These are phyloP conservation scores for Oryctolagus cuniculus DNA, from an alignment of 2,113 vertebrate genomes.

Conservation along the genomic window mOryCun1.1 NC_091438.1:85887501-85888000, in stretches of 20 bases:
- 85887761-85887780: background rate
- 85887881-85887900: background rate
- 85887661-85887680: background rate
- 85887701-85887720: background rate
- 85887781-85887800: background rate
- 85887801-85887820: background rate
- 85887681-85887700: background rate
- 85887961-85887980: background rate
- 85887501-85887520: background rate
- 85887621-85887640: background rate
- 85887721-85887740: background rate
- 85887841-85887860: background rate
- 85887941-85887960: background rate
- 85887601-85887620: accelerated
- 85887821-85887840: background rate
- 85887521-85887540: constrained; percentile 41
- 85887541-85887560: background rate
- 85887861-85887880: background rate
- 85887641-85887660: background rate
- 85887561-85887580: constrained; percentile 3
- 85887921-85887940: background rate
- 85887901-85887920: background rate
- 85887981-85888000: background rate
- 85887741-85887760: background rate
- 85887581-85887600: background rate